Conservation (phyloP, 2,888 invertebrate species). For the Muschampia plurimacula region DNA sequence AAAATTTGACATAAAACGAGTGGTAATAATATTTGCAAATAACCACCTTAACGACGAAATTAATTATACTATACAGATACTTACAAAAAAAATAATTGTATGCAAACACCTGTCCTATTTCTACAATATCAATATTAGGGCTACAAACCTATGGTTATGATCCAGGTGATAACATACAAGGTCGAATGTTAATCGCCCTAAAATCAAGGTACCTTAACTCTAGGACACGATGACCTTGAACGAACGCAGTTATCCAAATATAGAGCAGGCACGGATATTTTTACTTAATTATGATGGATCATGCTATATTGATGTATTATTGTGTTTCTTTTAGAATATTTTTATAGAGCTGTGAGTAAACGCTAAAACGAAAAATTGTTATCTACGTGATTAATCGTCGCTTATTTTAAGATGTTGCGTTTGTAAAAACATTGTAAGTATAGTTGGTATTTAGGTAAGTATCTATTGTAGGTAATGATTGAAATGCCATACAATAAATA, state of each 20-base stretch:
- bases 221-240: conserved; percentile 29
- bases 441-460: no score
- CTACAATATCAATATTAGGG: conserved; percentile 24
- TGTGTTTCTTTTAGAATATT: not conserved
- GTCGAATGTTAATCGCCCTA: conserved; percentile 35
- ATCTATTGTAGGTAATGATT: no score
- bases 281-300: conserved; percentile 30
- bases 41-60: not conserved
- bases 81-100: conserved; percentile 13
- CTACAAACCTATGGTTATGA: conserved; percentile 27
- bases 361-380: not conserved
- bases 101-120: conserved; percentile 35
- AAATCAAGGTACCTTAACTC: conserved; percentile 22
- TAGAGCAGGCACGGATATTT: not conserved
- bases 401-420: no score
- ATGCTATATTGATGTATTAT: conserved; percentile 13
- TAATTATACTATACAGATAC: conserved; percentile 5
- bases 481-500: no score
- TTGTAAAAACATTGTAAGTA: no score
- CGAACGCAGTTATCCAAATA: conserved; percentile 12
- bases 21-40: conserved; percentile 11
- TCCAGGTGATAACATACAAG: conserved; percentile 26
- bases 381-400: not conserved
- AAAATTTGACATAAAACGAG: not conserved
- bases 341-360: not conserved